Conservation (phyloP, 2,113 vertebrate species). For the Aythya baeri region DNA sequence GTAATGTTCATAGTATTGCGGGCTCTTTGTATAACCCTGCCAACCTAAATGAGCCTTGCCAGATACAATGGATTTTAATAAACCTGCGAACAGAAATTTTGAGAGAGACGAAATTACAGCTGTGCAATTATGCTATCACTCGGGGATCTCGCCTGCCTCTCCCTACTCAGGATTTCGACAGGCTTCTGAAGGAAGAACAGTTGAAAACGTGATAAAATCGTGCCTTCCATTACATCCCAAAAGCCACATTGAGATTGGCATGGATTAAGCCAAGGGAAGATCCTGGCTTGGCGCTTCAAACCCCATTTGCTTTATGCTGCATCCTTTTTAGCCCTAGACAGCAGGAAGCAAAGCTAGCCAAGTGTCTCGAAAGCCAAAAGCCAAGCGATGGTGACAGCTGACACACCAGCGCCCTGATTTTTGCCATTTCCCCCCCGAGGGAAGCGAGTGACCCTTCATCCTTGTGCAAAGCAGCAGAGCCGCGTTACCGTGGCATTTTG, state of each 20-base stretch:
- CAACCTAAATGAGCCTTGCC: background rate
- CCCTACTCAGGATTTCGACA: background rate
- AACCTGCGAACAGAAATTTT: background rate
- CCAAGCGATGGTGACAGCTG: background rate
- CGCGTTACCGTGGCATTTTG: background rate
- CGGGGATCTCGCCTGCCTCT: slow-evolving; percentile 35
- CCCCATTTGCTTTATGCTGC: background rate
- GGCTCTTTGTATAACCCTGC: background rate
- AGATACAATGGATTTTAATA: slow-evolving; percentile 47
- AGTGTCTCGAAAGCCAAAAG: background rate
- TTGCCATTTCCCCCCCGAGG: background rate
- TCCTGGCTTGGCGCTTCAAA: background rate
- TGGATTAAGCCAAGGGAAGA: background rate
- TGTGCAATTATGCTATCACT: background rate
- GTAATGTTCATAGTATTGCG: background rate
- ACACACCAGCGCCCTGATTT: background rate
- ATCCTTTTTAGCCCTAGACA: background rate
- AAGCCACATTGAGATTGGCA: background rate
- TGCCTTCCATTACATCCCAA: background rate
- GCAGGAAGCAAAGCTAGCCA: background rate
- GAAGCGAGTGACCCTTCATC: background rate
- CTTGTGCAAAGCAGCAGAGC: background rate
- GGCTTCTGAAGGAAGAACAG: background rate
- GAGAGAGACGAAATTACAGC: slow-evolving; percentile 16
- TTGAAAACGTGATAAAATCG: background rate